These are phyloP conservation scores for Alsophila aescularia DNA, from an alignment of 2,888 invertebrate species.

Conservation along the genomic window DNA sequence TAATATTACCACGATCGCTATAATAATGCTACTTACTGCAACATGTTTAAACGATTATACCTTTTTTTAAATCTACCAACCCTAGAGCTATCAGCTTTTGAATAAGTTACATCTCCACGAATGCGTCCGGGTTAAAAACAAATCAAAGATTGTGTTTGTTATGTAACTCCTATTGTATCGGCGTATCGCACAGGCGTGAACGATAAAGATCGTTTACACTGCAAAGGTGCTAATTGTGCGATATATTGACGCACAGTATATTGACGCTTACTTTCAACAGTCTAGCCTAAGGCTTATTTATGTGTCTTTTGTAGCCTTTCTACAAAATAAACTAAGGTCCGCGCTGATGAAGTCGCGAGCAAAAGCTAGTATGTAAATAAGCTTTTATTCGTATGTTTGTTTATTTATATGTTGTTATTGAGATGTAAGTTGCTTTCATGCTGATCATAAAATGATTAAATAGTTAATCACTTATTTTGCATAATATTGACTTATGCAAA, in stretches of 20 bases:
- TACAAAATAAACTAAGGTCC: too few species aligned
- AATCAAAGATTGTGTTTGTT: conserved; percentile 43
- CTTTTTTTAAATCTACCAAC: conserved; percentile 2
- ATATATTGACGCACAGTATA: conserved; percentile 31
- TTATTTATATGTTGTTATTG: too few species aligned
- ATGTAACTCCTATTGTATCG: conserved; percentile 51
- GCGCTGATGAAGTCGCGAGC: too few species aligned
- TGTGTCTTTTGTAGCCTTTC: neutral
- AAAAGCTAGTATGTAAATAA: too few species aligned
- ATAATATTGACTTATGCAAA: too few species aligned
- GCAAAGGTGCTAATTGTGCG: conserved; percentile 33
- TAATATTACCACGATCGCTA: too few species aligned
- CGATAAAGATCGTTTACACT: conserved; percentile 49
- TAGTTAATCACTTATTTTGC: too few species aligned
- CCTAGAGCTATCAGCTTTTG: conserved; percentile 31
- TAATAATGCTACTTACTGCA: too few species aligned
- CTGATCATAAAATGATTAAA: too few species aligned
- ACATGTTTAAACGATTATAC: neutral
- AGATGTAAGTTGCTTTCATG: too few species aligned
- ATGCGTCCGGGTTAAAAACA: conserved; percentile 46
- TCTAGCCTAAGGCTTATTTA: neutral
- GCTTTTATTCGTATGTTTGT: too few species aligned
- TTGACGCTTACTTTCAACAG: conserved; percentile 21
- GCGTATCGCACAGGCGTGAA: conserved; percentile 52
- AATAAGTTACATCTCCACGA: conserved; percentile 41